Percentiles rank a stretch among this genome's conserved stretches.
Evolutionary conservation across 2,888 invertebrate species (phyloP).

Genomic region (Globia sparganii): DNA sequence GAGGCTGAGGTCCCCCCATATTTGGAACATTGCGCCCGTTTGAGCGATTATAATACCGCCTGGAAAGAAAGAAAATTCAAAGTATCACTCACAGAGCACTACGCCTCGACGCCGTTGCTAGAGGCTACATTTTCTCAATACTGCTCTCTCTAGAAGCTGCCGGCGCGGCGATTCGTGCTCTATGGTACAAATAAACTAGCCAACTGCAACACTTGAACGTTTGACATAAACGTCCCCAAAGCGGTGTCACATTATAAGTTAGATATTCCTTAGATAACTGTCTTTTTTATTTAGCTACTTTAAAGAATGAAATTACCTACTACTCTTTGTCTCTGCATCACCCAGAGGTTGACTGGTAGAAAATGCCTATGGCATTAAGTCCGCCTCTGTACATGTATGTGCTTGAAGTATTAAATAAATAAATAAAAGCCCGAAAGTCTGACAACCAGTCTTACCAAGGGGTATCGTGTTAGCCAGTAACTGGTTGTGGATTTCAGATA

Average conservation of each 20-base stretch:
- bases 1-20: conserved; percentile 81
- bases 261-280: neutral
- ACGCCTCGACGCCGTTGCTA: too few relatives aligned
- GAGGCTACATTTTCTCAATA: neutral
- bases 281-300: neutral
- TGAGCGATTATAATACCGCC: conserved; percentile 81
- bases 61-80: conserved; percentile 39
- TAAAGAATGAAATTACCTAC: too few relatives aligned
- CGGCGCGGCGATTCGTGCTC: neutral
- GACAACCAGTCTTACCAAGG: too few relatives aligned
- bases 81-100: neutral
- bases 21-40: conserved; percentile 79
- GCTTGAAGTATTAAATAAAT: too few relatives aligned
- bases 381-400: too few relatives aligned
- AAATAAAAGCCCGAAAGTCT: too few relatives aligned
- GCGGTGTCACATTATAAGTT: neutral
- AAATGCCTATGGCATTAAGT: too few relatives aligned
- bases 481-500: too few relatives aligned
- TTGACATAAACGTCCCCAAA: neutral
- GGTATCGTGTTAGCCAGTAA: too few relatives aligned
- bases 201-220: neutral
- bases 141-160: neutral
- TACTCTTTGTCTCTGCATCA: too few relatives aligned
- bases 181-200: neutral
- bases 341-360: too few relatives aligned